These are phyloP conservation scores for Drosophila repleta DNA, from an alignment of 1,140 invertebrate genomes.

Conservation along the genomic window DNA sequence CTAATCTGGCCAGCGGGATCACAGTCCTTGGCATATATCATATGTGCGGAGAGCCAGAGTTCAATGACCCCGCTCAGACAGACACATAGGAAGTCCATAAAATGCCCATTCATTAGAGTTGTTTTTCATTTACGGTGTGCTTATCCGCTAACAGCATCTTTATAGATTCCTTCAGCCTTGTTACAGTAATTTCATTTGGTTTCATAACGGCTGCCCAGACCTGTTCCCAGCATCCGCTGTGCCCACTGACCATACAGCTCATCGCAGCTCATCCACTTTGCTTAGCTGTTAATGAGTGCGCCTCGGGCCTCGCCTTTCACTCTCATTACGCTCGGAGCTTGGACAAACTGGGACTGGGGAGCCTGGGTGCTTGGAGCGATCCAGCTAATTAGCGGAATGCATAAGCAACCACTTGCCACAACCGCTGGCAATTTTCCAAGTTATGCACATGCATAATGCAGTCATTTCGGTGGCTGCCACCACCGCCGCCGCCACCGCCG, in stretches of 20 bases:
- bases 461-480: slow-evolving; percentile 33
- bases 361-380: slow-evolving; percentile 39
- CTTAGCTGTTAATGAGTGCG: slow-evolving; percentile 22
- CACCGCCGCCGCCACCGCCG: background rate
- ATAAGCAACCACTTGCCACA: slow-evolving; percentile 54
- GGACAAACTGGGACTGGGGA: background rate
- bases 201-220: slow-evolving; percentile 12
- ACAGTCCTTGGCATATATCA: slow-evolving; percentile 35
- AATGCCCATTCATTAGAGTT: slow-evolving; percentile 33
- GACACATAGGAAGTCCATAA: slow-evolving; percentile 27
- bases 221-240: slow-evolving; percentile 38
- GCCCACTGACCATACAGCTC: slow-evolving; percentile 2
- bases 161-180: slow-evolving; percentile 31
- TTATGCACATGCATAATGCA: slow-evolving; percentile 75
- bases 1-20: slow-evolving; percentile 61
- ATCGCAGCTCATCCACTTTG: slow-evolving; percentile 25
- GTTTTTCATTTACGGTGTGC: slow-evolving; percentile 31
- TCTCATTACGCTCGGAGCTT: slow-evolving; percentile 57
- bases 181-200: slow-evolving; percentile 26
- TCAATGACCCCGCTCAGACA: background rate
- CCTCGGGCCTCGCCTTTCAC: slow-evolving; percentile 60
- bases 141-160: slow-evolving; percentile 47
- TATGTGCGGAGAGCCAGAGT: background rate
- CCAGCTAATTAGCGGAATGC: slow-evolving; percentile 70
- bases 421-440: slow-evolving; percentile 48